These are phyloP conservation scores for Aotus griseimembra DNA, from an alignment of 2,797 vertebrate species.

Conservation along the genomic window DNA sequence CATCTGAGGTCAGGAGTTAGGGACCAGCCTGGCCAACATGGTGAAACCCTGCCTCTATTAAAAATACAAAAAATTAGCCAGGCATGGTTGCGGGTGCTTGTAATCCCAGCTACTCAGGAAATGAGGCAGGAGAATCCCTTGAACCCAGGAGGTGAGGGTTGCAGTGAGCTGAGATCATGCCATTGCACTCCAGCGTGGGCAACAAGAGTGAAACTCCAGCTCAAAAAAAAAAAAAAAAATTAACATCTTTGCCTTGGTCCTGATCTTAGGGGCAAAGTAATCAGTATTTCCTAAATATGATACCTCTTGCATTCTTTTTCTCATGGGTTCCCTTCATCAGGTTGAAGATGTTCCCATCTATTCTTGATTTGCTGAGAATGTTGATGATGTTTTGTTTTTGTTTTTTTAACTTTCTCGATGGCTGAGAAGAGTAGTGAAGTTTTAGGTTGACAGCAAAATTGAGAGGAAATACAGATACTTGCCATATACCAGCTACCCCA, in stretches of 20 bases:
- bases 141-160: too few relatives aligned
- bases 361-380: not conserved
- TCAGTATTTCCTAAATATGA: not conserved
- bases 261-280: not conserved
- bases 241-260: not conserved
- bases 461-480: not conserved
- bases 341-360: not conserved
- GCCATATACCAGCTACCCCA: not conserved
- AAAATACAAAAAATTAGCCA: too few relatives aligned
- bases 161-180: too few relatives aligned
- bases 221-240: not conserved
- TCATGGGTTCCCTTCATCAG: not conserved
- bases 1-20: too few relatives aligned
- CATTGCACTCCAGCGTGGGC: too few relatives aligned
- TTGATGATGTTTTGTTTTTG: not conserved
- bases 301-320: not conserved
- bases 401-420: not conserved
- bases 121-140: too few relatives aligned
- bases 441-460: not conserved
- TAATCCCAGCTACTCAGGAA: too few relatives aligned
- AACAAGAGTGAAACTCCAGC: too few relatives aligned
- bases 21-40: too few relatives aligned
- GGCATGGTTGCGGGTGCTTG: too few relatives aligned
- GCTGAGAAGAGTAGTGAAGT: not conserved
- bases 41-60: too few relatives aligned